Evolutionary conservation across 2,797 vertebrate species (phyloP), one percentile per base, ranked within the genome.

Genomic region (Acanthopagrus latus): DNA sequence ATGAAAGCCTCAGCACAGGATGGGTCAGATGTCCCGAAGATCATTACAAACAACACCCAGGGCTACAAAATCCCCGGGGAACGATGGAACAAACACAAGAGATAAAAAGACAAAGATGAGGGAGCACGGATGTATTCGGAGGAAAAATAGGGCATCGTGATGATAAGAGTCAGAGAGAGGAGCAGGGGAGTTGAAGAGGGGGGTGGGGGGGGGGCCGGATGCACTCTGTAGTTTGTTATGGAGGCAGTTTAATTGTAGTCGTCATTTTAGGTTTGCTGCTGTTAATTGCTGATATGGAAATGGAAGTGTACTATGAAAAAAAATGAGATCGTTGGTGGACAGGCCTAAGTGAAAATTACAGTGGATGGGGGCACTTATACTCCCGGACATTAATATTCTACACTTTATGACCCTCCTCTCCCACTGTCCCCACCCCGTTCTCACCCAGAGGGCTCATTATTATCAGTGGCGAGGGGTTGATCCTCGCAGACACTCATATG

Each of bases 401-500:
- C 76, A 80, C 75, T 90, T 91, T 88, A 85, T 87, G 84, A 84
- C 86, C 84, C 67, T 81, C 71, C 74, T 80, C 81, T 71, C 47
- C 62, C 73, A 76, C 71, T 44, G 67, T 75, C 87, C 81, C 65
- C 74, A 58, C 83, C 80, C 70, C 47, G 59, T 66, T 89, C 77
- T 86, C 88, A 86, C 92, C 93, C 91, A 84, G 84, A 86, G 91
- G 93, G 92, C 89, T 94, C 92, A 94, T 94, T 93, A 93, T 88
- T 89, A 92, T 94, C 87, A 89, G 82, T 57, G 69, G 71, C 86
- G 88, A 90, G 83, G 93, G 86, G 80, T 70, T 96, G 96, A 97
- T 97, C 95, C 92, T 95, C 91, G 85, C 93, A 92, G 94, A 96
- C 96, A 95, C 94, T 96, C 96, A 96, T 97, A 96, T 95, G 93